Evolutionary conservation across 2,888 invertebrate species (phyloP).

Genomic region (Tachystola acroxantha): DNA sequence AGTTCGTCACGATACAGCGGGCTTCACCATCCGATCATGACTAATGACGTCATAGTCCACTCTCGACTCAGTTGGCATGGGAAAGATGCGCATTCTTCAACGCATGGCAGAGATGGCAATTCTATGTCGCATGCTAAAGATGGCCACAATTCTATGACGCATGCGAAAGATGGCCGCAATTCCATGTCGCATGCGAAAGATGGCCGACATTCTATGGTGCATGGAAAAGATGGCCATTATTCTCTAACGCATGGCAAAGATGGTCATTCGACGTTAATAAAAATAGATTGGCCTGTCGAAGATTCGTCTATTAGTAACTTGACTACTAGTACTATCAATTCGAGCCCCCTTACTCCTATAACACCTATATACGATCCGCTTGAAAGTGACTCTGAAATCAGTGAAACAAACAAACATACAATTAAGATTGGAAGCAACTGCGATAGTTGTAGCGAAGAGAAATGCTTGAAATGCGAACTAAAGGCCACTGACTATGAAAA

Average conservation of each 20-base stretch:
- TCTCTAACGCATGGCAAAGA: slow-evolving; percentile 27
- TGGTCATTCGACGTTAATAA: slow-evolving; percentile 54
- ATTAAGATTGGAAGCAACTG: slow-evolving; percentile 55
- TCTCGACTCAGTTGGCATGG: slow-evolving; percentile 63
- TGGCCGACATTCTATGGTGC: no score
- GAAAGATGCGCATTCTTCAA: slow-evolving; percentile 41
- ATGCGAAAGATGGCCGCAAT: slow-evolving; percentile 32
- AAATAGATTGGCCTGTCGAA: slow-evolving; percentile 66
- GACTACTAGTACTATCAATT: slow-evolving; percentile 50
- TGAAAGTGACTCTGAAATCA: slow-evolving; percentile 64
- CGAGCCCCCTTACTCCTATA: slow-evolving; percentile 51
- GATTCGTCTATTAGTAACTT: slow-evolving; percentile 46
- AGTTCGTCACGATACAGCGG: slow-evolving; percentile 51
- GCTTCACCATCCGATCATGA: slow-evolving; percentile 39
- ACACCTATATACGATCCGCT: slow-evolving; percentile 62
- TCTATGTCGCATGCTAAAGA: slow-evolving; percentile 46
- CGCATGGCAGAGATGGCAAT: slow-evolving; percentile 31
- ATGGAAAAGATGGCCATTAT: no score
- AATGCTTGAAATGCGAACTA: slow-evolving; percentile 64
- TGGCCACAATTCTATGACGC: slow-evolving; percentile 11
- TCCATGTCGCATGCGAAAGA: no score
- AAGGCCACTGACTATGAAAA: slow-evolving; percentile 57
- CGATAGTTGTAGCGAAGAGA: slow-evolving; percentile 49
- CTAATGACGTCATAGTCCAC: slow-evolving; percentile 19
- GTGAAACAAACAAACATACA: slow-evolving; percentile 56